These are phyloP conservation scores for Drosophila mimica DNA, from an alignment of 2,888 invertebrate species.

Conservation along the genomic window DNA sequence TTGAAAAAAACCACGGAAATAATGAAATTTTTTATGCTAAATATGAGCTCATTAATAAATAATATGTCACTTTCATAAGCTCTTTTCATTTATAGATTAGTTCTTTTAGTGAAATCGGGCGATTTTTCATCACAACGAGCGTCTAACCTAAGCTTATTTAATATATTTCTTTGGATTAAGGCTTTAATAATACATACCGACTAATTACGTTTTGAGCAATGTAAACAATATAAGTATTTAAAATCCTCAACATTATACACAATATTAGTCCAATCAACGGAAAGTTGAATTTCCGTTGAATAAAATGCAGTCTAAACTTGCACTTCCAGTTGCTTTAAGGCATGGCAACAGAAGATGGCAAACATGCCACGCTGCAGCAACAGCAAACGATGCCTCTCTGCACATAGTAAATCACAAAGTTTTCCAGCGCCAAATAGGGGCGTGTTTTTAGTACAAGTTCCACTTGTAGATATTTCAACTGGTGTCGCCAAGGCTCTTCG, in stretches of 20 bases:
- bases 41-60: neutral
- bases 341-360: conserved; percentile 38
- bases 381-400: conserved; percentile 25
- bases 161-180: neutral
- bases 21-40: neutral
- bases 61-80: too few species aligned
- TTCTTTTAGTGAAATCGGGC: too few species aligned
- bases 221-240: neutral
- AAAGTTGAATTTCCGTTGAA: conserved; percentile 40
- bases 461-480: conserved; percentile 71
- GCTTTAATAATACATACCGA: neutral
- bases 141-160: neutral
- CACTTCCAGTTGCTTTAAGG: conserved; percentile 69
- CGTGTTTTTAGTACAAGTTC: conserved; percentile 33
- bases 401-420: conserved; percentile 73
- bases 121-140: neutral
- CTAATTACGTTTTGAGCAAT: neutral
- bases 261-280: conserved; percentile 37
- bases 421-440: conserved; percentile 74
- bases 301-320: conserved; percentile 58
- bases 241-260: neutral
- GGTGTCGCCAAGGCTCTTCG: conserved; percentile 35
- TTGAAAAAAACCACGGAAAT: neutral
- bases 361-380: conserved; percentile 18
- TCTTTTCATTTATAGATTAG: neutral